Evolutionary conservation across 2,113 vertebrate species (phyloP), one percentile per base, ranked within the genome.

Genomic region (Phaethon lepturus): DNA sequence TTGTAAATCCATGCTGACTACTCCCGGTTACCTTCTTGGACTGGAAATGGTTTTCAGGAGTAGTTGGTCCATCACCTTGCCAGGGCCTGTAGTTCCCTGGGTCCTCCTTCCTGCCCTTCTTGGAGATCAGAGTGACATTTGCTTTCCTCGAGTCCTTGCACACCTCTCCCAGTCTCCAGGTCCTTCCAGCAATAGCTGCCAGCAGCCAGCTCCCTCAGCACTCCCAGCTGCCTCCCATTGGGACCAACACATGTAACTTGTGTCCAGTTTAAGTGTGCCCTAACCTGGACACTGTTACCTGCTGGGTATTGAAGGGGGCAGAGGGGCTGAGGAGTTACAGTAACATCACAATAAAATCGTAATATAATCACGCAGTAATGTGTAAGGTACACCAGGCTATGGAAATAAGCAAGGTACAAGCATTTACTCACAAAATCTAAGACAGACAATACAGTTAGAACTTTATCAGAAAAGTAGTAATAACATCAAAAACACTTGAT

Each of bases 191-290:
- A 38, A 38, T 38, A 38, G 38, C 38, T 14, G 31, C n/a, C 22
- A 28, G 33, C 42, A 55, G 38, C 9, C 75, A 33, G 47, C 26
- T 74, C 33, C 33, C 40, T 40, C 14, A 3, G 66, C 25, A 6
- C 29, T 29, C 0, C 1, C 2, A 68, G 64, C 35, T 50, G 35
- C 66, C 45, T 66, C 82, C 55, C 13, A 6, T 20, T 38, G 47
- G 64, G 58, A 38, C 58, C 44, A n/a, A 7, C 2, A 5, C 0
- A 0, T 8, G 17, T 31, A 24, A 42, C 31, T 11, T 33, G 9
- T 2, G 67, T 25, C 40, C 45, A 11, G 45, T n/a, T 16, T 13
- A 20, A 29, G 35, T 31, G 45, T 53, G 82, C 66, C 38, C 42
- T 40, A 9, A 17, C 24, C n/a, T n/a, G 19, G 31, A 52, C 17